These are phyloP conservation scores for Stenotaenia linearis DNA, from an alignment of 2,888 invertebrate genomes.

Conservation along the genomic window DNA sequence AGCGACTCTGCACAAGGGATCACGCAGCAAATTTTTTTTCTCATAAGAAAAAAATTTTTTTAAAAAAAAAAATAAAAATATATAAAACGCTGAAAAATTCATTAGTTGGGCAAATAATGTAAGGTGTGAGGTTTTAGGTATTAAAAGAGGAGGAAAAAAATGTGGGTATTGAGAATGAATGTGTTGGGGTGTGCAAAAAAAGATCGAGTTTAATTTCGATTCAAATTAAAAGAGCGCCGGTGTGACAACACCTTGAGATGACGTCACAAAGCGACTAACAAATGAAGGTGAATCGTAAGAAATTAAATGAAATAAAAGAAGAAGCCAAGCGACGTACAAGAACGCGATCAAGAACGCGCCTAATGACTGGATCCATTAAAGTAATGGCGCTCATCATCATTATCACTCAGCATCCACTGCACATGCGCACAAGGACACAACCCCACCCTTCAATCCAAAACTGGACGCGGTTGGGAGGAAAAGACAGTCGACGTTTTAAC, in stretches of 20 bases:
- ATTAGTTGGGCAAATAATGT: conserved; percentile 19
- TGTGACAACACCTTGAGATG: conserved; percentile 21
- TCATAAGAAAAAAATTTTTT: not conserved
- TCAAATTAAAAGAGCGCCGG: not conserved
- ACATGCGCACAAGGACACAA: conserved; percentile 10
- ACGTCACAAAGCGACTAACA: not conserved
- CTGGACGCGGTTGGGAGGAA: not conserved
- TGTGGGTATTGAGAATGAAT: not conserved
- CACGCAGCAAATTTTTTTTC: not conserved
- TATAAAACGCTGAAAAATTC: conserved; percentile 12
- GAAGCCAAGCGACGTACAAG: not conserved
- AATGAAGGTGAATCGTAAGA: conserved; percentile 16
- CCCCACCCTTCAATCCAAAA: not conserved
- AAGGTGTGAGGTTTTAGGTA: not conserved
- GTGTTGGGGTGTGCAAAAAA: not conserved
- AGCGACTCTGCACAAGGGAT: not conserved
- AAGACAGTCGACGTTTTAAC: not conserved
- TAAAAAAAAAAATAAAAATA: not conserved
- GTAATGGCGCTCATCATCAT: conserved; percentile 32
- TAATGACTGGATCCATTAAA: conserved; percentile 31
- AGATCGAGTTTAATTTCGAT: not conserved
- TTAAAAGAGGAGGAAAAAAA: not conserved
- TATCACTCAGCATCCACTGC: conserved; percentile 29
- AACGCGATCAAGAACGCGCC: conserved; percentile 29
- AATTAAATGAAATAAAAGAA: conserved; percentile 17